Percentiles rank a stretch among this genome's conserved stretches.
These are phyloP conservation scores for Poecilia gillii DNA, from an alignment of 2,797 vertebrate species.

Conservation along the genomic window DNA sequence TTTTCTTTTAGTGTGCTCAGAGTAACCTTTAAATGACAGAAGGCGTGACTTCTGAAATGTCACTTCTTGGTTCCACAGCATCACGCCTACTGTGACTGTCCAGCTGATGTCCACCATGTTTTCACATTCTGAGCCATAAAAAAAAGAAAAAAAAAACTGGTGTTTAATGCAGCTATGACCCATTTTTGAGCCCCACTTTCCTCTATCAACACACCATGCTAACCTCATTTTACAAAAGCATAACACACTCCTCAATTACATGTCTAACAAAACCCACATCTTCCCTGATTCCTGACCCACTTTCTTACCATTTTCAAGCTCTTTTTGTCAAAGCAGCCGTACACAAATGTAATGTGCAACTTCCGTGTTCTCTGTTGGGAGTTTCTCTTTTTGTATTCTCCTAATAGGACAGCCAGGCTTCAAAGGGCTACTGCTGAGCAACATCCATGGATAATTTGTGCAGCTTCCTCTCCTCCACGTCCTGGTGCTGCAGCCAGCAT, in stretches of 20 bases:
- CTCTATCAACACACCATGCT: slow-evolving; percentile 46
- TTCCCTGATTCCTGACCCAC: slow-evolving; percentile 5
- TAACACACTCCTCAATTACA: slow-evolving; percentile 31
- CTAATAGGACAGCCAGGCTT: slow-evolving; percentile 3
- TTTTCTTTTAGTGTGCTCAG: slow-evolving; percentile 27
- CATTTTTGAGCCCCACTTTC: slow-evolving; percentile 70
- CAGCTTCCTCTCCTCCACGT: slow-evolving; percentile 18
- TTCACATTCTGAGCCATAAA: slow-evolving; percentile 16
- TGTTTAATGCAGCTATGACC: slow-evolving; percentile 79
- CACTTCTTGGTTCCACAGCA: slow-evolving; percentile 39
- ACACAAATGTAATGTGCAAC: slow-evolving; percentile 10
- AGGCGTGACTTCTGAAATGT: slow-evolving; percentile 43
- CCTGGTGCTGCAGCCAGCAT: slow-evolving; percentile 7
- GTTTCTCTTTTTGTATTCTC: slow-evolving; percentile 5
- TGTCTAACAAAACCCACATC: slow-evolving; percentile 18
- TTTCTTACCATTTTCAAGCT: slow-evolving; percentile 1
- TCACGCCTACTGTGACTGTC: slow-evolving; percentile 14
- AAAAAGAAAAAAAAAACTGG: slow-evolving; percentile 30
- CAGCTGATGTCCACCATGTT: slow-evolving; percentile 30
- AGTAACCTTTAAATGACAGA: slow-evolving; percentile 50
- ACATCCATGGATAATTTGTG: slow-evolving; percentile 28
- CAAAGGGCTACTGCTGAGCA: slow-evolving; percentile 12
- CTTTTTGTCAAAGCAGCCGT: slow-evolving; percentile 1
- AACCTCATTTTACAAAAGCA: slow-evolving; percentile 50
- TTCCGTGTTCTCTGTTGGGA: slow-evolving; percentile 7